Conservation (phyloP, 2,888 invertebrate species). For the Plagodis dolabraria region DNA sequence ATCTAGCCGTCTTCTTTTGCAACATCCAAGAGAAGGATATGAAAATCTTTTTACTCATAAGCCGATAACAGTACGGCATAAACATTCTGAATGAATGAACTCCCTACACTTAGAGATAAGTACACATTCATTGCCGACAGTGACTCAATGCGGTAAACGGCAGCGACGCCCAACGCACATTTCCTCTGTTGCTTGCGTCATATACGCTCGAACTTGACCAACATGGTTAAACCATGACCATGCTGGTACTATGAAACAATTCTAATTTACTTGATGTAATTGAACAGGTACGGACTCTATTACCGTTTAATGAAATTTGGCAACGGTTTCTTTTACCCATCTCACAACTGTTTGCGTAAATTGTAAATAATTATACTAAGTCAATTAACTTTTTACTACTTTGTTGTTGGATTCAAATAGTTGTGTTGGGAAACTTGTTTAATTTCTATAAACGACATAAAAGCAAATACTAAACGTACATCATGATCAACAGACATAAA, state of each 20-base stretch:
- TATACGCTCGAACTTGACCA: slow-evolving; percentile 33
- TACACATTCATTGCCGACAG: not conserved
- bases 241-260: slow-evolving; percentile 22
- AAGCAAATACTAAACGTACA: too few relatives aligned
- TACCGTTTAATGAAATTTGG: slow-evolving; percentile 2
- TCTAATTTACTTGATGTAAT: slow-evolving; percentile 10
- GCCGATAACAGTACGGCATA: not conserved
- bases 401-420: too few relatives aligned
- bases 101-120: not conserved
- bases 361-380: not conserved
- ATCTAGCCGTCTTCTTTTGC: too few relatives aligned
- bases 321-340: slow-evolving; percentile 11
- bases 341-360: slow-evolving; percentile 12
- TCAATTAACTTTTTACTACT: too few relatives aligned
- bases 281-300: not conserved
- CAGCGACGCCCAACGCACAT: slow-evolving; percentile 3
- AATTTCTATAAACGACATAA: too few relatives aligned
- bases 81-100: not conserved
- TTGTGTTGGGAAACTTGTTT: too few relatives aligned
- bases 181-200: slow-evolving; percentile 21
- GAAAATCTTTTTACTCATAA: too few relatives aligned
- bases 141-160: slow-evolving; percentile 1
- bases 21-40: too few relatives aligned
- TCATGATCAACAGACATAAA: too few relatives aligned
- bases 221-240: slow-evolving; percentile 36